Percentiles rank a stretch among this genome's conserved stretches.
These are phyloP conservation scores for Sebastolobus altivelis DNA, from an alignment of 2,797 vertebrate species.

Conservation along the genomic window DNA sequence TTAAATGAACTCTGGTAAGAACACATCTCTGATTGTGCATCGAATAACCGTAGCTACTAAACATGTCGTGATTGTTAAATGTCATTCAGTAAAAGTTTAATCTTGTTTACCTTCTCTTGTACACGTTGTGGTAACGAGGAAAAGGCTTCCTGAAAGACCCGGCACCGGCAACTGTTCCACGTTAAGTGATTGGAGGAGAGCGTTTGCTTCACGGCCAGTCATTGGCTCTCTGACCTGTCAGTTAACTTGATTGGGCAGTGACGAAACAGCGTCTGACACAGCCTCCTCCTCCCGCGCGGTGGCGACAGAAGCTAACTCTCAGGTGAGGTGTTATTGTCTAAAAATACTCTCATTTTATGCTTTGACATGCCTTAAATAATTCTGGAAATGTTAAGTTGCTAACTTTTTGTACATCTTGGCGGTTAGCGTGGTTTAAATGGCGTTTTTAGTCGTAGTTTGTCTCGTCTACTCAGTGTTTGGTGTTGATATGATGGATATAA, in stretches of 20 bases:
- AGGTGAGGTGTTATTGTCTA: not conserved
- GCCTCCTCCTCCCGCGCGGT: constrained; percentile 51
- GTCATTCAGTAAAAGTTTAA: not conserved
- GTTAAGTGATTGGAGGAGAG: constrained; percentile 62
- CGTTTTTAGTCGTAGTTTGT: not conserved
- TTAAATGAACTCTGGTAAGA: not conserved
- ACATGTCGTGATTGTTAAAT: rapidly evolving
- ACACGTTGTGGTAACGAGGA: constrained; percentile 50
- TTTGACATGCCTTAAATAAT: not conserved
- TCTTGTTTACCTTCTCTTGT: constrained; percentile 67
- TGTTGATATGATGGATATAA: not conserved
- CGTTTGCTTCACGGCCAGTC: rapidly evolving
- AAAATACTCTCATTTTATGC: not conserved
- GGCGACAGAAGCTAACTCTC: constrained; percentile 59
- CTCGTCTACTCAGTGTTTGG: not conserved
- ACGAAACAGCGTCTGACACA: constrained; percentile 4
- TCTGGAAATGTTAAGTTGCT: rapidly evolving
- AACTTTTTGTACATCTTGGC: too few species aligned
- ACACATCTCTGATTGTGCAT: rapidly evolving
- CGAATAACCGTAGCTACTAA: rapidly evolving
- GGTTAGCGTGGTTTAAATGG: not conserved
- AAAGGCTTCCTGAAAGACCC: not conserved
- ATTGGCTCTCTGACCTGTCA: constrained; percentile 66
- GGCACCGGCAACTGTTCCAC: not conserved
- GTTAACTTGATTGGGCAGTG: constrained; percentile 10